Evolutionary conservation across 2,797 vertebrate genomes (phyloP).

Genomic region (Diglossa cyanea): DNA sequence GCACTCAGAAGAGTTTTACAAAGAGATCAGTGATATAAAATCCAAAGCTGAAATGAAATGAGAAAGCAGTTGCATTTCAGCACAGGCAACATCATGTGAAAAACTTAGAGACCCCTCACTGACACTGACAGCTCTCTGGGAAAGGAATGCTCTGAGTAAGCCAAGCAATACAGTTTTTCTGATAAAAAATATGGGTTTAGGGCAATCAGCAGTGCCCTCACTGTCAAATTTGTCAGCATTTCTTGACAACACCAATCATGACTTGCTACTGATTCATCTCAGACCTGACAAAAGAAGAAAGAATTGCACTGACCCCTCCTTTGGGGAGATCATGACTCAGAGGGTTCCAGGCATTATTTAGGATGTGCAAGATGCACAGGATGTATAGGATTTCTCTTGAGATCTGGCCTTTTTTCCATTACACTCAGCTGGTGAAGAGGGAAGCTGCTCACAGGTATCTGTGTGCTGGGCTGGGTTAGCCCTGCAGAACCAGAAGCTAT

Average conservation of each 20-base stretch:
- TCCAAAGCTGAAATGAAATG: not conserved
- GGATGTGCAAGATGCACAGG: not conserved
- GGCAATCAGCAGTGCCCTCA: not conserved
- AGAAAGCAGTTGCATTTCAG: not conserved
- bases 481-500: not conserved
- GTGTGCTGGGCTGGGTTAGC: not conserved
- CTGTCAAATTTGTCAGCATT: constrained; percentile 19
- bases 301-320: not conserved
- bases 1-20: not conserved
- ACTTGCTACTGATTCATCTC: constrained; percentile 22
- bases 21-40: not conserved
- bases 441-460: not conserved
- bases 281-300: constrained; percentile 13
- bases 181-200: not conserved
- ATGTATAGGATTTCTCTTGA: not conserved
- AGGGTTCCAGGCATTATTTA: not conserved
- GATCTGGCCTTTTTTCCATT: not conserved
- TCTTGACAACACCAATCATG: not conserved
- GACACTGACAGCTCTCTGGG: not conserved
- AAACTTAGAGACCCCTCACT: not conserved
- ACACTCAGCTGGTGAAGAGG: not conserved
- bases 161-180: not conserved
- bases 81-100: not conserved
- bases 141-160: not conserved
- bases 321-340: not conserved